A percentile compares a stretch with the other conserved stretches of the same genome.
Conservation (phyloP, 2,888 invertebrate species). For the Ornithoptera priamus region DNA sequence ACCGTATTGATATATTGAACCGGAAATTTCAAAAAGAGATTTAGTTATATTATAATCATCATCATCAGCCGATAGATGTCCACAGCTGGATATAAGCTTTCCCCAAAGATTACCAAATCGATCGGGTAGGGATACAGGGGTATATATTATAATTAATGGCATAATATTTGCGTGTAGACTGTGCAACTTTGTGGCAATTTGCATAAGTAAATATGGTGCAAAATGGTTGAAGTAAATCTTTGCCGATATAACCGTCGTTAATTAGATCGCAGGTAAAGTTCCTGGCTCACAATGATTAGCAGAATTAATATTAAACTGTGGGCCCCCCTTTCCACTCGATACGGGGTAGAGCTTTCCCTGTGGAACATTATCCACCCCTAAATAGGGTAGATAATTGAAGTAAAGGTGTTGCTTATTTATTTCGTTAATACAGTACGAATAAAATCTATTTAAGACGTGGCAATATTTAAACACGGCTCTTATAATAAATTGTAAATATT, state of each 20-base stretch:
- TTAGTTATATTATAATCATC: too few relatives aligned
- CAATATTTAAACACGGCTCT: conserved; percentile 9
- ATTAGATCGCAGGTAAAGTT: conserved; percentile 28
- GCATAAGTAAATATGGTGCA: conserved; percentile 8
- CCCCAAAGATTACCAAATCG: too few relatives aligned
- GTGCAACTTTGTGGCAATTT: conserved; percentile 2
- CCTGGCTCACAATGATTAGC: conserved; percentile 46
- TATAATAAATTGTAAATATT: conserved; percentile 20
- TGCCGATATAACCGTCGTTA: conserved; percentile 20
- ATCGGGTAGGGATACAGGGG: too few relatives aligned
- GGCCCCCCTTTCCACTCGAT: conserved; percentile 34
- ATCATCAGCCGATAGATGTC: too few relatives aligned
- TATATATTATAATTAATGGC: too few relatives aligned
- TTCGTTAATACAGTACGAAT: conserved; percentile 45
- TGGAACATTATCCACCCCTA: conserved; percentile 60
- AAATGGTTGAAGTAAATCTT: conserved; percentile 6
- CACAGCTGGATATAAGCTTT: too few relatives aligned
- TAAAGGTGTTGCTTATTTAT: conserved; percentile 61
- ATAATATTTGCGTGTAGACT: too few relatives aligned
- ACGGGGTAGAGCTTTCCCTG: conserved; percentile 45
- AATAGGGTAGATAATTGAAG: conserved; percentile 63
- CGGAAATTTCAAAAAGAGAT: too few relatives aligned
- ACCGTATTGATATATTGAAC: too few relatives aligned
- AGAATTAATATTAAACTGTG: conserved; percentile 50
- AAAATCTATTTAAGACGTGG: conserved; percentile 33